Conservation (phyloP, 2,113 vertebrate species). For the Nothoprocta pentlandii region DNA sequence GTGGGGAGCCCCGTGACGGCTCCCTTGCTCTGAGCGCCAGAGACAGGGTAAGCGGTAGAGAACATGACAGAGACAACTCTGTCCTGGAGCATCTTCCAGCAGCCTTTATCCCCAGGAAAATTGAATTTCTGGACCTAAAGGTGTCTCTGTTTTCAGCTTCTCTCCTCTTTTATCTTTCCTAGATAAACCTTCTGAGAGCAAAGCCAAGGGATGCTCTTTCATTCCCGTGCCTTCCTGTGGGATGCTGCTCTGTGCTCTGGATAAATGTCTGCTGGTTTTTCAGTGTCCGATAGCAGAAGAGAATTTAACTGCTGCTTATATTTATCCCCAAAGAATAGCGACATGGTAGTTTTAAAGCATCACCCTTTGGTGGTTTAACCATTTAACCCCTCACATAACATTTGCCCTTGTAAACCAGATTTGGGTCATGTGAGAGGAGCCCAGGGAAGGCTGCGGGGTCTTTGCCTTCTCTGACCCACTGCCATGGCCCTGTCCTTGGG, state of each 20-base stretch:
- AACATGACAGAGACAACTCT: not conserved
- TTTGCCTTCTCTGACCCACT: not conserved
- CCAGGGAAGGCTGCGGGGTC: not conserved
- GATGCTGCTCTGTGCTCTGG: not conserved
- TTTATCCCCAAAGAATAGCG: not conserved
- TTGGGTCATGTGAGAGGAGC: not conserved
- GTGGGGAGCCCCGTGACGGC: not conserved
- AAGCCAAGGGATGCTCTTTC: not conserved
- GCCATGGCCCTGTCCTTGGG: not conserved
- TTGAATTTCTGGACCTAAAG: not conserved
- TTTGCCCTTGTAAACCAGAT: not conserved
- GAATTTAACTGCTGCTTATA: not conserved
- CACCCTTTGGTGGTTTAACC: not conserved
- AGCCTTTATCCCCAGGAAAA: not conserved
- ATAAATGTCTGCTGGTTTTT: not conserved
- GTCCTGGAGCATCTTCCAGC: not conserved
- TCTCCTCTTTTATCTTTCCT: not conserved
- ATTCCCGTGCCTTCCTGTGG: not conserved
- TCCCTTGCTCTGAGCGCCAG: rapidly evolving
- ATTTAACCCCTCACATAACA: not conserved
- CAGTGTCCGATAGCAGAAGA: not conserved
- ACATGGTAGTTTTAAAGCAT: not conserved
- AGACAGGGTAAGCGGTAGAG: not conserved
- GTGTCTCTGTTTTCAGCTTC: not conserved
- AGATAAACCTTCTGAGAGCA: not conserved